Evolutionary conservation across 2,888 invertebrate genomes (phyloP).

Genomic region (Nemurella pictetii): DNA sequence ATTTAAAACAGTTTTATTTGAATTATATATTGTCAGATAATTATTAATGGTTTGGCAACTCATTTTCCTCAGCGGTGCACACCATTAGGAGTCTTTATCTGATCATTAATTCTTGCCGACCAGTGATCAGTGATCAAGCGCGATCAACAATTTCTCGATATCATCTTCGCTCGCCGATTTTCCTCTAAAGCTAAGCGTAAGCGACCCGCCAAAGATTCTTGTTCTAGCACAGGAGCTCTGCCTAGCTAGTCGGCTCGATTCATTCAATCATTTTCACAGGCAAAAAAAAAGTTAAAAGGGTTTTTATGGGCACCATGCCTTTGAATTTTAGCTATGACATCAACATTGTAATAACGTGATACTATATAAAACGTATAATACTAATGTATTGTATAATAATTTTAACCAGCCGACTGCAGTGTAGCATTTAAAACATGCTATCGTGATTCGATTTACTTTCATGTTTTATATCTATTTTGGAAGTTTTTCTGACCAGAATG

Average conservation of each 20-base stretch:
- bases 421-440: background rate
- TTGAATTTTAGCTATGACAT: background rate
- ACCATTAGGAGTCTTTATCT: background rate
- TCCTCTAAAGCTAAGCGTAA: too few relatives aligned
- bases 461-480: constrained; percentile 8
- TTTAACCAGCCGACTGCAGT: background rate
- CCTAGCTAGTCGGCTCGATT: background rate
- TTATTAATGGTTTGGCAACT: background rate
- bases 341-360: background rate
- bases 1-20: background rate
- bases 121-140: too few relatives aligned
- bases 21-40: too few relatives aligned
- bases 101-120: background rate
- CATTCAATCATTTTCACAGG: constrained; percentile 8
- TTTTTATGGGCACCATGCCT: background rate
- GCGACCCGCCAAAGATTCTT: too few relatives aligned
- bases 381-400: constrained; percentile 2
- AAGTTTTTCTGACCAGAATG: background rate
- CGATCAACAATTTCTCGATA: background rate
- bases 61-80: background rate
- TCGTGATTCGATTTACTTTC: constrained; percentile 18
- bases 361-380: background rate
- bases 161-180: background rate
- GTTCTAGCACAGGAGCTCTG: background rate
- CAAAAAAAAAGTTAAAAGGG: constrained; percentile 8